phyloP scores from a whole-genome alignment of 2,888 invertebrate genomes.

The Hypsopygia costalis region DNA sequence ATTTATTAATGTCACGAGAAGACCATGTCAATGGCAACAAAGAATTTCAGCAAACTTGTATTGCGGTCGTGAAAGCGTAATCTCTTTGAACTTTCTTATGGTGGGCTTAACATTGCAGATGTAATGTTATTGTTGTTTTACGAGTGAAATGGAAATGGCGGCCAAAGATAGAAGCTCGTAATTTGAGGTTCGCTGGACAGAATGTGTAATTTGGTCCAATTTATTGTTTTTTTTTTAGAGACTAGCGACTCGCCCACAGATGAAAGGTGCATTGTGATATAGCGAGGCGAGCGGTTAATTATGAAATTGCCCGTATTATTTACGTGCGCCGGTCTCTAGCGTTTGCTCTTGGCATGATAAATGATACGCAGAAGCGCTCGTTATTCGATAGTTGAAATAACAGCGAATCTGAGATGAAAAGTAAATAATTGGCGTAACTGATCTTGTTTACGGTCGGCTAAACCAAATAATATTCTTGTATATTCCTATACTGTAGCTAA shows the following conservation, averaged over 20 bases:
- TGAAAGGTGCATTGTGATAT: conserved; percentile 19
- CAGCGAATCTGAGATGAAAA: too few relatives aligned
- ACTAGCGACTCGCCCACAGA: conserved; percentile 16
- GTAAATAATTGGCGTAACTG: too few relatives aligned
- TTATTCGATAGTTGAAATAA: not conserved
- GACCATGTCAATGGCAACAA: conserved; percentile 16
- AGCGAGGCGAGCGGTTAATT: conserved; percentile 29
- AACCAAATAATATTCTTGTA: too few relatives aligned
- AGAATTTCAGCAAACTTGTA: conserved; percentile 7
- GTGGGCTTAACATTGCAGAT: not conserved
- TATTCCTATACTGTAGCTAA: too few relatives aligned
- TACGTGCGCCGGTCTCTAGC: conserved; percentile 27
- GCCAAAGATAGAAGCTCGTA: conserved; percentile 36
- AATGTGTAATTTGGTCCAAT: conserved; percentile 67
- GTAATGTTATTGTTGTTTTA: conserved; percentile 5
- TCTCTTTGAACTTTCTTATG: not conserved
- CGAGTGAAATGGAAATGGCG: conserved; percentile 2
- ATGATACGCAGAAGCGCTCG: not conserved
- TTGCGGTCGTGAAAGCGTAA: conserved; percentile 1
- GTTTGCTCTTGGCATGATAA: conserved; percentile 16
- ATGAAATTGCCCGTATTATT: conserved; percentile 30
- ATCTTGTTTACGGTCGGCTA: too few relatives aligned
- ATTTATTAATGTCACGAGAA: conserved; percentile 37
- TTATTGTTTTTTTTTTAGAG: conserved; percentile 39
- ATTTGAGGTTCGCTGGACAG: conserved; percentile 40